Conservation (phyloP, 2,797 vertebrate genomes). For the Cirrhinus molitorella region DNA sequence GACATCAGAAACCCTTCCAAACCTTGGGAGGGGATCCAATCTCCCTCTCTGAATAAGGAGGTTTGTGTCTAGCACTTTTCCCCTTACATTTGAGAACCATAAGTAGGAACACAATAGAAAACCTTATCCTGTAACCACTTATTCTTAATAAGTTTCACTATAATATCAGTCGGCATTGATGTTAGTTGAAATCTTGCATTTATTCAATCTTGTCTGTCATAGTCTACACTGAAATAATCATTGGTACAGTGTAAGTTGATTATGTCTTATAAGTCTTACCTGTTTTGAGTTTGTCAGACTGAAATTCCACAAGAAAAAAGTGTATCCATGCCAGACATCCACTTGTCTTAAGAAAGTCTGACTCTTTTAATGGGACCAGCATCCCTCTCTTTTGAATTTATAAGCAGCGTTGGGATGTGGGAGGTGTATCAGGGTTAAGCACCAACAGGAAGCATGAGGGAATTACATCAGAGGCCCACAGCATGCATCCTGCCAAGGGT, state of each 20-base stretch:
- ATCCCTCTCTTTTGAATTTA: conserved; percentile 51
- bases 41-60: conserved; percentile 45
- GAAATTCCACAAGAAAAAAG: neutral
- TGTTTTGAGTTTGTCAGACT: neutral
- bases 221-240: neutral
- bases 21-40: conserved; percentile 24
- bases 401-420: conserved; percentile 40
- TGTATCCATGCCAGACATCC: neutral
- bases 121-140: neutral
- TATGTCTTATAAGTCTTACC: conserved; percentile 9
- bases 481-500: conserved; percentile 3
- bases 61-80: conserved; percentile 40
- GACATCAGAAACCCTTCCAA: conserved; percentile 53
- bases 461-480: conserved; percentile 28
- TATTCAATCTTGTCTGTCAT: neutral
- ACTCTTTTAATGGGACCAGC: neutral
- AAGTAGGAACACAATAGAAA: conserved; percentile 2
- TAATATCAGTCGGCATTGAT: conserved; percentile 9
- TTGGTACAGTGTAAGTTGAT: neutral
- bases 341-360: neutral
- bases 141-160: neutral
- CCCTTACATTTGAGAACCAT: neutral
- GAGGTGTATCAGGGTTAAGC: conserved; percentile 50
- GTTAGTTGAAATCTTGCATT: neutral
- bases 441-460: conserved; percentile 32